Conservation (phyloP, 2,113 vertebrate genomes). For the Pachypanchax playfairii region DNA sequence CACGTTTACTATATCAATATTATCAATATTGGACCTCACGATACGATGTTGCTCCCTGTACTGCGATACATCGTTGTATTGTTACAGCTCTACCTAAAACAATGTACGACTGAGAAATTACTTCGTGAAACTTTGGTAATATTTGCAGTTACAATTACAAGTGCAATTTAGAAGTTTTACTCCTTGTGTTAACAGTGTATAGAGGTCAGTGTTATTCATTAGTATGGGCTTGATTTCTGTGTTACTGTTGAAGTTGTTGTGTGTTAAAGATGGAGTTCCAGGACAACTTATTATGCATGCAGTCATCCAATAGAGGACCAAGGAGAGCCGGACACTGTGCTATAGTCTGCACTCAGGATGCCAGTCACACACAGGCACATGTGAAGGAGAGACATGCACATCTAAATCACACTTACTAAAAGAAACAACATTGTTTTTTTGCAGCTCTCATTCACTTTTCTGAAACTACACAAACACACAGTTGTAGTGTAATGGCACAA, state of each 20-base stretch:
- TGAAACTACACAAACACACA: constrained; percentile 22
- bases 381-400: constrained; percentile 16
- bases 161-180: too few species aligned
- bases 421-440: constrained; percentile 9
- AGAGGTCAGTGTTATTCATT: too few species aligned
- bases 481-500: constrained; percentile 7
- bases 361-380: constrained; percentile 56
- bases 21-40: too few species aligned
- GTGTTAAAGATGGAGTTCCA: constrained; percentile 59
- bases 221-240: too few species aligned
- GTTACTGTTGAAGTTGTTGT: constrained; percentile 24
- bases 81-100: too few species aligned
- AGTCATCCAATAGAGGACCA: constrained; percentile 45
- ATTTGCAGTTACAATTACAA: too few species aligned
- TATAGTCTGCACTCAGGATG: constrained; percentile 70
- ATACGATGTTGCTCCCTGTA: too few species aligned
- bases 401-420: constrained; percentile 33
- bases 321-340: constrained; percentile 51
- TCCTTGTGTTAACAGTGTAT: too few species aligned
- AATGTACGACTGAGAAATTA: too few species aligned
- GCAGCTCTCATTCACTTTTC: constrained; percentile 4
- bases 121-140: too few species aligned
- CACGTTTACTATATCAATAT: too few species aligned
- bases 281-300: constrained; percentile 72
- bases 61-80: too few species aligned